Percentiles rank a stretch among this genome's conserved stretches.
Conservation (phyloP, 1,140 invertebrate genomes). For the Rhyzopertha dominica region DNA sequence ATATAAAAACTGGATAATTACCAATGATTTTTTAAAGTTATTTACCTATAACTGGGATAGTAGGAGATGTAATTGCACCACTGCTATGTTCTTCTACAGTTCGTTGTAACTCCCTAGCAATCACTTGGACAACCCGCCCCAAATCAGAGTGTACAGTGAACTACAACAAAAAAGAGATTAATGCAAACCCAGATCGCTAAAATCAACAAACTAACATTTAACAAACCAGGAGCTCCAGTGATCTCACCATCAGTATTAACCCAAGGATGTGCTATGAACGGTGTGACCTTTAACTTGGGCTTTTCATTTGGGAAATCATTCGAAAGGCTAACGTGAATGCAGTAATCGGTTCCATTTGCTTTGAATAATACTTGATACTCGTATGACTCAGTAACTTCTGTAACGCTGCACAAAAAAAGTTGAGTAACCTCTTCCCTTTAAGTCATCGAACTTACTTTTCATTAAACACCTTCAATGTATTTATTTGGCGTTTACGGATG, state of each 20-base stretch:
- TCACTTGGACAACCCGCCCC: conserved; percentile 70
- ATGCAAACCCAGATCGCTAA: too few species aligned
- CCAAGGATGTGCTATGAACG: conserved; percentile 63
- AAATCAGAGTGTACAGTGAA: conserved; percentile 72
- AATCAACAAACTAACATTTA: conserved; percentile 54
- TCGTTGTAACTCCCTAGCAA: conserved; percentile 69
- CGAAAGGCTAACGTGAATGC: conserved; percentile 57
- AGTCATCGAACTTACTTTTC: conserved; percentile 44
- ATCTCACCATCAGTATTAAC: conserved; percentile 60
- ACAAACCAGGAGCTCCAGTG: conserved; percentile 61
- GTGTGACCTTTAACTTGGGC: conserved; percentile 62
- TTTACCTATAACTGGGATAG: conserved; percentile 45
- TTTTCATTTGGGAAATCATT: conserved; percentile 70
- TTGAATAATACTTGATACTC: conserved; percentile 68
- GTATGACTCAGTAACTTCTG: conserved; percentile 60
- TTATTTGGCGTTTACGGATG: conserved; percentile 59
- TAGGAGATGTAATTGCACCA: conserved; percentile 41
- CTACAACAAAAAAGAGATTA: conserved; percentile 42
- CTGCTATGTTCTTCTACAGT: conserved; percentile 44
- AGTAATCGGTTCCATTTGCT: conserved; percentile 56
- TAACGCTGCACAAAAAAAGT: conserved; percentile 52
- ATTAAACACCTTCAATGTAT: conserved; percentile 68
- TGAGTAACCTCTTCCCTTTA: conserved; percentile 12
- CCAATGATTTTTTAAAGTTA: not conserved
- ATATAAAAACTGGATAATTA: too few species aligned